Evolutionary conservation across 2,888 invertebrate species (phyloP).

Genomic region (Aquatica leii): DNA sequence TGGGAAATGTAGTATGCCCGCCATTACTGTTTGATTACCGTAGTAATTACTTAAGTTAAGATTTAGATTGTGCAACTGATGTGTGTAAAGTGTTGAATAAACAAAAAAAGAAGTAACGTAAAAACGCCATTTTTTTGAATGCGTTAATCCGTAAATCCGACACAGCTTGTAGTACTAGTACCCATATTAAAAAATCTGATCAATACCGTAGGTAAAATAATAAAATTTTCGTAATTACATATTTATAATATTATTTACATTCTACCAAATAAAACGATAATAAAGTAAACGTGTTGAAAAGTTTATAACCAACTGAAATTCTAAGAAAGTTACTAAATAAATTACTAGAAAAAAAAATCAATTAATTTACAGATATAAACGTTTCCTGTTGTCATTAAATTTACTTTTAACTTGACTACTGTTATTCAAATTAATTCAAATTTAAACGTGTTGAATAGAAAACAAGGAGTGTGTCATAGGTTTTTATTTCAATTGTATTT

Average conservation of each 20-base stretch:
- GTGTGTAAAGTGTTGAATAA: too few species aligned
- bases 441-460: slow-evolving; percentile 13
- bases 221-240: too few species aligned
- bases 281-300: slow-evolving; percentile 8
- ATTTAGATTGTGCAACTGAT: too few species aligned
- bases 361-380: slow-evolving; percentile 8
- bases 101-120: too few species aligned
- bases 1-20: too few species aligned
- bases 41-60: too few species aligned
- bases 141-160: too few species aligned
- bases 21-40: too few species aligned
- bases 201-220: too few species aligned
- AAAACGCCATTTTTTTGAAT: too few species aligned
- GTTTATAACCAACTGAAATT: slow-evolving; percentile 4
- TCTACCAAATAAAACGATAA: background rate
- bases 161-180: too few species aligned
- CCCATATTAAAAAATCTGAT: too few species aligned
- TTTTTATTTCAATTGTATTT: slow-evolving; percentile 14
- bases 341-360: slow-evolving; percentile 1
- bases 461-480: slow-evolving; percentile 14
- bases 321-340: background rate
- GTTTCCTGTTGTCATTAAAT: slow-evolving; percentile 14
- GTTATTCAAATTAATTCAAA: slow-evolving; percentile 14
- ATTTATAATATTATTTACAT: background rate
- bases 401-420: slow-evolving; percentile 12